phyloP scores from a whole-genome alignment of 2,797 vertebrate genomes.

The Coracias cyanogaster region DNA sequence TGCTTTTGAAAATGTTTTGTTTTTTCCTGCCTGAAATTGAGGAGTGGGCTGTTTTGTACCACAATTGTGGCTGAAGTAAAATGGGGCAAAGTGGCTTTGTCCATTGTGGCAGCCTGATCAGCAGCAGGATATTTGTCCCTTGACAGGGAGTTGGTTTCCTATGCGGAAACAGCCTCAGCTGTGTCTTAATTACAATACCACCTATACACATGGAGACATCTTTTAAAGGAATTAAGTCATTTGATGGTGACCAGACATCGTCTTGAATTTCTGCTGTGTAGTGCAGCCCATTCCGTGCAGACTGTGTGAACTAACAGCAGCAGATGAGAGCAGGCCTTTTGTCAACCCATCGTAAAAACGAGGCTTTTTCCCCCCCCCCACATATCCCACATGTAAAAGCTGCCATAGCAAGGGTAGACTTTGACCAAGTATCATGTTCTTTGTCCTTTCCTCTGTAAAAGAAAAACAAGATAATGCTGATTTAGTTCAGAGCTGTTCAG shows the following conservation, averaged over 20 bases:
- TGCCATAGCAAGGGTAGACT: background rate
- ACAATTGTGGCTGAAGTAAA: background rate
- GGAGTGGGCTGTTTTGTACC: background rate
- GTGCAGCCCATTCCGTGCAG: background rate
- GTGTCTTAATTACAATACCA: constrained; percentile 33
- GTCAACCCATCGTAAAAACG: background rate
- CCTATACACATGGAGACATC: background rate
- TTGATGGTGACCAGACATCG: background rate
- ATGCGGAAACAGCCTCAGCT: background rate
- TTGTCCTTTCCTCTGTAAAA: background rate
- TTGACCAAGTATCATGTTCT: background rate
- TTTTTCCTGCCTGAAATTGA: constrained; percentile 3
- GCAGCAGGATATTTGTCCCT: constrained; percentile 8
- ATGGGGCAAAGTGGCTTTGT: background rate
- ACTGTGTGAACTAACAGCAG: background rate
- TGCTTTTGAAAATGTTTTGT: background rate
- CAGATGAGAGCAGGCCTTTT: background rate
- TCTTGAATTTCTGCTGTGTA: constrained; percentile 32
- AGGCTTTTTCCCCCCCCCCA: fast-evolving
- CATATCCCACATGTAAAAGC: background rate
- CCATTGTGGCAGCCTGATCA: constrained; percentile 14
- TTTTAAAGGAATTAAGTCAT: constrained; percentile 56
- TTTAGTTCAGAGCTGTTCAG: background rate
- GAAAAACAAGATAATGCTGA: background rate
- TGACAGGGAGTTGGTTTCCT: constrained; percentile 53